phyloP scores from a whole-genome alignment of 2,113 vertebrate species.

The Morone chrysops region DNA sequence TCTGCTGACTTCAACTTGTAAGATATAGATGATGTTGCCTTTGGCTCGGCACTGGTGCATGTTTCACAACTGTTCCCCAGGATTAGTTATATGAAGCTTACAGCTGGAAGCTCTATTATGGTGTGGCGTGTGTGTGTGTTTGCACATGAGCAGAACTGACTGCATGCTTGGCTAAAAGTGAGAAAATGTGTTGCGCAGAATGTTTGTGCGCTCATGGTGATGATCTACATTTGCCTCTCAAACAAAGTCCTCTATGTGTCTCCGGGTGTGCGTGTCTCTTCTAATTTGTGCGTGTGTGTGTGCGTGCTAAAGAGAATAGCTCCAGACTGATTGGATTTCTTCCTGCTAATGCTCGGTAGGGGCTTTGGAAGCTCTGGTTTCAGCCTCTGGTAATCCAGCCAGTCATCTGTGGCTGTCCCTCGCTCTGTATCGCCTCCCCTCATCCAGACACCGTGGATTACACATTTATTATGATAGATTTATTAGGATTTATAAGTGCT shows the following conservation, averaged over 20 bases:
- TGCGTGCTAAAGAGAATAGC: constrained; percentile 70
- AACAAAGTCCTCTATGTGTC: constrained; percentile 69
- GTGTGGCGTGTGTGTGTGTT: constrained; percentile 13
- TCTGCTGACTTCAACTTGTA: constrained; percentile 54
- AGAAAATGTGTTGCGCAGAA: constrained; percentile 41
- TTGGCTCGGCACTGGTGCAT: constrained; percentile 68
- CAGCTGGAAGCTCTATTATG: constrained; percentile 58
- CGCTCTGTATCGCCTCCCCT: constrained; percentile 66
- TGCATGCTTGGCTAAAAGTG: constrained; percentile 31
- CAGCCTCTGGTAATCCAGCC: constrained; percentile 79
- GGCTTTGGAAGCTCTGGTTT: constrained; percentile 80
- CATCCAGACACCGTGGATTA: constrained; percentile 79
- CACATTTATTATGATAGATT: constrained; percentile 81
- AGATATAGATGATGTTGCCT: constrained; percentile 70
- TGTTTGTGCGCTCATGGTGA: constrained; percentile 23
- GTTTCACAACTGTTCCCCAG: constrained; percentile 64
- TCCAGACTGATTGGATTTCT: constrained; percentile 82
- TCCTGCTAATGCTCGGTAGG: constrained; percentile 75
- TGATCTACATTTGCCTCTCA: constrained; percentile 49
- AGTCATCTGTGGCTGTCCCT: constrained; percentile 79
- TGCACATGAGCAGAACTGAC: constrained; percentile 18
- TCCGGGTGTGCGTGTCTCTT: constrained; percentile 21
- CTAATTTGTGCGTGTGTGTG: constrained; percentile 37
- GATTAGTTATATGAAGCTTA: constrained; percentile 54
- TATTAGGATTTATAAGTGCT: constrained; percentile 76